Evolutionary conservation across 2,113 vertebrate species (phyloP).

Genomic region (Pterophyllum scalare): DNA sequence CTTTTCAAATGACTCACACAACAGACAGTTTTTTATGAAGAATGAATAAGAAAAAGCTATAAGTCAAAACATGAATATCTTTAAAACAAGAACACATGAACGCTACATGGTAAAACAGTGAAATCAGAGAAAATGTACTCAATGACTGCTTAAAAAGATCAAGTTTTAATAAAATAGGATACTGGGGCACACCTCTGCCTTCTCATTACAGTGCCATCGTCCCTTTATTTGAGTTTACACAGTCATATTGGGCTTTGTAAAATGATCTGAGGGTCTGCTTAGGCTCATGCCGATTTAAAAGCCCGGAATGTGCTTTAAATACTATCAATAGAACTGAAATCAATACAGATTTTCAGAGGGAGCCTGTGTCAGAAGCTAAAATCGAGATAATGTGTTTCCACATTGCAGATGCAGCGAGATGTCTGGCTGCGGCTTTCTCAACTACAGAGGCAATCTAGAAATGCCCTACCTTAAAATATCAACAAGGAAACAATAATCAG

Average conservation of each 20-base stretch:
- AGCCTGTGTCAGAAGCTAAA: constrained; percentile 18
- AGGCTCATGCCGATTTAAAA: constrained; percentile 37
- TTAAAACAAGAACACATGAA: neutral
- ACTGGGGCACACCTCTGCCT: neutral
- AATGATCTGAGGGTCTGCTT: constrained; percentile 26
- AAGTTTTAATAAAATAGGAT: neutral
- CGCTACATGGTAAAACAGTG: neutral
- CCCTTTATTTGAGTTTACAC: constrained; percentile 19
- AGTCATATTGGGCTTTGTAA: neutral
- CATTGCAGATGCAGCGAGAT: neutral
- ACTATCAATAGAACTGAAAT: constrained; percentile 33
- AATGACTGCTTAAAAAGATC: neutral
- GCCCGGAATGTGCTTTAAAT: constrained; percentile 21
- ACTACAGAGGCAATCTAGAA: neutral
- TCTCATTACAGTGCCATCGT: neutral
- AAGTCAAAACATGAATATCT: neutral
- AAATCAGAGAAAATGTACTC: neutral
- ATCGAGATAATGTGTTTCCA: constrained; percentile 32
- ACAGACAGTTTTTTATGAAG: neutral
- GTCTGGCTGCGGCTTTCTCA: neutral
- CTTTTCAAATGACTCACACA: constrained; percentile 33
- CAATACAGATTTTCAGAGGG: constrained; percentile 39
- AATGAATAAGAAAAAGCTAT: neutral
- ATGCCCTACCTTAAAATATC: neutral
- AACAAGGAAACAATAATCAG: neutral